Evolutionary conservation across 2,113 vertebrate species (phyloP).

Genomic region (Pycnonotus jocosus): DNA sequence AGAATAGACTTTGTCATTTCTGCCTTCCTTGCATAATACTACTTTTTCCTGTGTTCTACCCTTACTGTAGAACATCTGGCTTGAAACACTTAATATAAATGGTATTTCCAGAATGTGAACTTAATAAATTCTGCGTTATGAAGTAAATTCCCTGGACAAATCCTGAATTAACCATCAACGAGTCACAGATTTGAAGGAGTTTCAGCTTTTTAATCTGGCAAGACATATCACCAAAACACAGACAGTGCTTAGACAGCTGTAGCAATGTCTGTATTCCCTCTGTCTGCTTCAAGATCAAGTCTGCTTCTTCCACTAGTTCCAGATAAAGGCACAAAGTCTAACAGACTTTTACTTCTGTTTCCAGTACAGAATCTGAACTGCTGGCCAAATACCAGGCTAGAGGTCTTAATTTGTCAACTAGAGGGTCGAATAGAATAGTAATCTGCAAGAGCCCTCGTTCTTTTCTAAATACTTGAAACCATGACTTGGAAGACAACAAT

Average conservation of each 20-base stretch:
- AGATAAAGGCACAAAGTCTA: neutral
- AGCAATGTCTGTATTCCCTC: neutral
- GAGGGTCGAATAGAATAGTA: neutral
- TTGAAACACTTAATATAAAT: neutral
- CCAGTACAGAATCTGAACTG: neutral
- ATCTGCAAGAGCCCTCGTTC: neutral
- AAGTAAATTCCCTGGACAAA: constrained; percentile 18
- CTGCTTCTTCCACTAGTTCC: neutral
- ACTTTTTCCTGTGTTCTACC: neutral
- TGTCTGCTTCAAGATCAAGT: neutral
- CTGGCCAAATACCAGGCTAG: neutral
- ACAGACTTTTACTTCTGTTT: neutral
- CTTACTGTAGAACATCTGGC: neutral
- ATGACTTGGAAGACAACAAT: neutral
- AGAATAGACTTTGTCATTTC: neutral
- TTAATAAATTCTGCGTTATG: constrained; percentile 1
- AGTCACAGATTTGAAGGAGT: constrained; percentile 15
- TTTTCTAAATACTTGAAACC: neutral
- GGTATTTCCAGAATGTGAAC: neutral
- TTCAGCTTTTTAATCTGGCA: constrained; percentile 31
- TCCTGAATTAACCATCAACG: neutral
- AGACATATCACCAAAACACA: neutral
- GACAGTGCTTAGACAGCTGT: neutral
- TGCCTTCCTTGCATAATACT: neutral
- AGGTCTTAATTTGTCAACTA: neutral